Conservation (phyloP, 2,113 vertebrate species). For the Mustela lutreola region DNA sequence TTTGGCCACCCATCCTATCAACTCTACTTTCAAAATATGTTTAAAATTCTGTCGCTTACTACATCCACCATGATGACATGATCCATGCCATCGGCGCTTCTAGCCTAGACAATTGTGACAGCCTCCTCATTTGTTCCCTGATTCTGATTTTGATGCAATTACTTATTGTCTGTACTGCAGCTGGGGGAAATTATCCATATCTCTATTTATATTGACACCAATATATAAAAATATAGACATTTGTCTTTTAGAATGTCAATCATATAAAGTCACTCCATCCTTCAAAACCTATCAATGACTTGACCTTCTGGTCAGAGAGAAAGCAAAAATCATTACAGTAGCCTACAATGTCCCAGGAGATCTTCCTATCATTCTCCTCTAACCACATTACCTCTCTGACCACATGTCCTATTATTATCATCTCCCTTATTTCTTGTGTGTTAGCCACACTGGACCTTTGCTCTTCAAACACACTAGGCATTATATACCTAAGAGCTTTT, state of each 20-base stretch:
- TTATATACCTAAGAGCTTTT: too few relatives aligned
- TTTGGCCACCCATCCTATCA: not conserved
- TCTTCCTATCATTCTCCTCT: not conserved
- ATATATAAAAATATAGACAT: not conserved
- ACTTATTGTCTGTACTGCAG: fast-evolving
- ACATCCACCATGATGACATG: not conserved
- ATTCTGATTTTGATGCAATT: not conserved
- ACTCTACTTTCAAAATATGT: not conserved
- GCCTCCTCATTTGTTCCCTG: not conserved
- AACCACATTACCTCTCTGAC: not conserved
- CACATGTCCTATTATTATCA: too few relatives aligned
- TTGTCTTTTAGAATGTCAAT: too few relatives aligned
- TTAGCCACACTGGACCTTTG: too few relatives aligned
- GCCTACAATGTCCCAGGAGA: not conserved
- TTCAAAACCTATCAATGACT: too few relatives aligned
- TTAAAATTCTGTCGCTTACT: not conserved
- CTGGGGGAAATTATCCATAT: not conserved
- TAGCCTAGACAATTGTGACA: not conserved
- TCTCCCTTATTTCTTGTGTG: not conserved
- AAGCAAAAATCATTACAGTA: not conserved
- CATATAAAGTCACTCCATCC: too few relatives aligned
- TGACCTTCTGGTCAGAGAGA: too few relatives aligned
- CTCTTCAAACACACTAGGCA: not conserved
- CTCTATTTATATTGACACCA: not conserved
- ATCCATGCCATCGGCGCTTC: not conserved